These are phyloP conservation scores for Limanda limanda DNA, from an alignment of 2,113 vertebrate genomes.

Conservation along the genomic window DNA sequence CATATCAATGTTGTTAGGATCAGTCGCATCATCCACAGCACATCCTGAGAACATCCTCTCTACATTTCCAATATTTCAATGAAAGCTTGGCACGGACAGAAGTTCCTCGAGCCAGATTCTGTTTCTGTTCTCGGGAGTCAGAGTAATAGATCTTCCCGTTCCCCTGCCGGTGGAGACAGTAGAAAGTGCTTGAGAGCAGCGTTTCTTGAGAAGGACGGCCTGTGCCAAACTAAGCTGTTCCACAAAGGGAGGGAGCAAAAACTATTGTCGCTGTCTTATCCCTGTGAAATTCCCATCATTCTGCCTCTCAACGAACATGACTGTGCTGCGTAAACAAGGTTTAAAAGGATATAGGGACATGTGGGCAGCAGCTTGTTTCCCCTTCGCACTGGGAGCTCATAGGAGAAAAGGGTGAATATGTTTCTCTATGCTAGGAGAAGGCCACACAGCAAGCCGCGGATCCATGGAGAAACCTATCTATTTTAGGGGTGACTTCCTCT, in stretches of 20 bases:
- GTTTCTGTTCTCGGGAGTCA: constrained; percentile 51
- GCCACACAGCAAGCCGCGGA: constrained; percentile 78
- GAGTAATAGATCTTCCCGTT: constrained; percentile 69
- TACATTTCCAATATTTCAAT: constrained; percentile 36
- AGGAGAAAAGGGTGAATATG: constrained; percentile 45
- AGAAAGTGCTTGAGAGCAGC: constrained; percentile 46
- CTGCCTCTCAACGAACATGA: constrained; percentile 43
- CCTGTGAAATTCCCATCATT: constrained; percentile 73
- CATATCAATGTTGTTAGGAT: background rate
- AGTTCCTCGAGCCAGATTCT: constrained; percentile 28
- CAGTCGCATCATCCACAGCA: background rate
- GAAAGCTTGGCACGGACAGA: constrained; percentile 21
- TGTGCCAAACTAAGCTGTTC: constrained; percentile 67
- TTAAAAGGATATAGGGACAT: constrained; percentile 43
- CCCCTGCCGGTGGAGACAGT: constrained; percentile 60
- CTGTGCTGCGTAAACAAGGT: constrained; percentile 54
- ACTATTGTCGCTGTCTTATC: constrained; percentile 47
- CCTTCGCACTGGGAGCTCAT: constrained; percentile 42
- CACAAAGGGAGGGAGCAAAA: constrained; percentile 30
- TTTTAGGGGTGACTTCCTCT: constrained; percentile 82
- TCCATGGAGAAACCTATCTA: constrained; percentile 71
- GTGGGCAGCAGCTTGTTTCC: constrained; percentile 57
- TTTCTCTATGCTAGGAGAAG: constrained; percentile 62
- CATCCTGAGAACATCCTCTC: constrained; percentile 12
- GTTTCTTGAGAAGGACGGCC: constrained; percentile 50